Evolutionary conservation across 64 coral and sea anemone genomes (phyloP), one percentile per base, ranked within the genome.

Genomic region (Orbicella faveolata): DNA sequence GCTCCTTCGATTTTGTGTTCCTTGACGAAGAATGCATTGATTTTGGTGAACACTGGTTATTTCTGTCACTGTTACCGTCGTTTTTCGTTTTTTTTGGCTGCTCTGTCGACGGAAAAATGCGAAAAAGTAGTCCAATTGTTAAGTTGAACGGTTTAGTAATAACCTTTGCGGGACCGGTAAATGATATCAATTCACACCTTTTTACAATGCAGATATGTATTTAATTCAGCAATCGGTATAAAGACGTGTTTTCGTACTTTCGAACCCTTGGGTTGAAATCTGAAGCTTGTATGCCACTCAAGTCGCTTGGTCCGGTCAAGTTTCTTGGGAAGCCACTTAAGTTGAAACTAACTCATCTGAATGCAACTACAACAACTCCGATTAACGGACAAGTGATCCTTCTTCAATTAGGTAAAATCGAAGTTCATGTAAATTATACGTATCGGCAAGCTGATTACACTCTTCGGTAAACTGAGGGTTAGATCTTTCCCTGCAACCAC

Each of bases 391-490:
- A 19, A n/a, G 19, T 53, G 39, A 52, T 78, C 39, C 17, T 51
- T 23, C 19, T 52, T 51, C 19, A 10, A 26, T 70, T 70, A 26
- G 67, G 15, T 78, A 20, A 37, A 52, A 52, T 4, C 75, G 6
- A 51, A 23, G 41, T 53, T 78, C 36, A 39, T 23, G 16, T 78
- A 51, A 78, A 78, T 52, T 78, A 52, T 20, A 23, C 15, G 3
- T 78, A 78, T 39, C 37, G 19, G 75, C 37, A 78, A 78, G 75
- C 52, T 78, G 41, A 78, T 77, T 51, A 77, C 39, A 10, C 75
- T 78, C 51, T 53, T 53, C 67, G 11, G 21, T 25, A n/a, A n/a
- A 70, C 67, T 70, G 67, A 70, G 1, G 7, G n/a, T n/a, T 70
- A 70, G 8, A 70, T 26, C n/a, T 11, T 25, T 11, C 23, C 5